Percentiles rank a stretch among this genome's conserved stretches.
phyloP scores from a whole-genome alignment of 2,113 vertebrate genomes.

The Lamprologus tigripictilis region DNA sequence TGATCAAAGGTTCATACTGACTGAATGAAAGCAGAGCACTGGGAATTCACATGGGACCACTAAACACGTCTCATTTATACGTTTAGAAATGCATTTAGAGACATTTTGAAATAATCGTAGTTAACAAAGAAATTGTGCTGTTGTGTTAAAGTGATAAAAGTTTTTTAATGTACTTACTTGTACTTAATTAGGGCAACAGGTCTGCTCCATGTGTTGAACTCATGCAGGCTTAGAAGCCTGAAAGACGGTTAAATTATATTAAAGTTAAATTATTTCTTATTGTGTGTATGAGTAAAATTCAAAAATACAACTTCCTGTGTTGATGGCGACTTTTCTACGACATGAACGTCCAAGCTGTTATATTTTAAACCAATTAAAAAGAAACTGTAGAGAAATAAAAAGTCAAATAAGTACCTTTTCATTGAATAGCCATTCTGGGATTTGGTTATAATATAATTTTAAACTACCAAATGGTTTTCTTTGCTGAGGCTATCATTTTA shows the following conservation, averaged over 20 bases:
- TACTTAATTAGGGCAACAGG: neutral
- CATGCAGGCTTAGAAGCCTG: neutral
- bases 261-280: neutral
- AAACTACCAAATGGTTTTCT: neutral
- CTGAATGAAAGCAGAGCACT: neutral
- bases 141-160: accelerated
- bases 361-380: neutral
- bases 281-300: neutral
- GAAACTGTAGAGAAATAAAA: neutral
- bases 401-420: neutral
- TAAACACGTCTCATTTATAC: neutral
- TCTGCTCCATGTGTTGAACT: neutral
- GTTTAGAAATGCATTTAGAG: neutral
- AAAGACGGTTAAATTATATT: neutral
- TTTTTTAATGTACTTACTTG: neutral
- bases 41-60: neutral
- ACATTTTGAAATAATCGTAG: neutral
- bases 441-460: neutral
- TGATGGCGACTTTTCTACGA: neutral
- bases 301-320: neutral
- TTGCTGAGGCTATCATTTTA: neutral
- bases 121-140: neutral
- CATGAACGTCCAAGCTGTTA: neutral
- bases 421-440: neutral
- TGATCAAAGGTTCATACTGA: neutral